phyloP scores from a whole-genome alignment of 2,888 invertebrate genomes.

The Heterodera filipjevi region DNA sequence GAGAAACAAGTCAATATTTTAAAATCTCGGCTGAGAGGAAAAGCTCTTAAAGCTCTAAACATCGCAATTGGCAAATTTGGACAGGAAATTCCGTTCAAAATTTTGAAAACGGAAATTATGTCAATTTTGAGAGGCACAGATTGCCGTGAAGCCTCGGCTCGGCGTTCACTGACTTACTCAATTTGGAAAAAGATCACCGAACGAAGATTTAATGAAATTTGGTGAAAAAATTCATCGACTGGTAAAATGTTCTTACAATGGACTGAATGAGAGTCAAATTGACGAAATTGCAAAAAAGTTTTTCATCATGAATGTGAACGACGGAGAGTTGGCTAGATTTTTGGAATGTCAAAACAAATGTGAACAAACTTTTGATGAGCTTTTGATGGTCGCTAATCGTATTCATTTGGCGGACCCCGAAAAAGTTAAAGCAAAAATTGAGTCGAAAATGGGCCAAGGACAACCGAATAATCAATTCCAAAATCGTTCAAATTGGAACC shows the following conservation, averaged over 20 bases:
- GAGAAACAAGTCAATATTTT: background rate
- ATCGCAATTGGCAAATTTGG: background rate
- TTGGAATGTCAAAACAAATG: background rate
- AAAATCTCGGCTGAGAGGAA: background rate
- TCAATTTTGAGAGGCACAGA: background rate
- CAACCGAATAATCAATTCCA: background rate
- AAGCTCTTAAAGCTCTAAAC: background rate
- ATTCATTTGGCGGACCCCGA: background rate
- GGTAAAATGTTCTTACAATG: background rate
- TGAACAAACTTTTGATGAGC: background rate
- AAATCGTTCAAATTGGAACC: background rate
- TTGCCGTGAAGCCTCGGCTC: background rate
- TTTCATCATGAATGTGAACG: background rate
- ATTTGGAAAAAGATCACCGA: background rate
- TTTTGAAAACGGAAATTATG: background rate
- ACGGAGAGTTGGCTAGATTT: background rate
- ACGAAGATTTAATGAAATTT: background rate
- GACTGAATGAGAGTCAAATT: background rate
- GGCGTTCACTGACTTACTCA: background rate
- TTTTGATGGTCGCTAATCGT: background rate
- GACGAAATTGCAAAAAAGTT: background rate
- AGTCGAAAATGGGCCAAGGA: background rate
- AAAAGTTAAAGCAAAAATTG: background rate
- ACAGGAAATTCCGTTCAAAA: background rate
- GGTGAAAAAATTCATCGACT: background rate